Conservation (phyloP, 2,888 invertebrate genomes). For the Ornithoptera alexandrae region DNA sequence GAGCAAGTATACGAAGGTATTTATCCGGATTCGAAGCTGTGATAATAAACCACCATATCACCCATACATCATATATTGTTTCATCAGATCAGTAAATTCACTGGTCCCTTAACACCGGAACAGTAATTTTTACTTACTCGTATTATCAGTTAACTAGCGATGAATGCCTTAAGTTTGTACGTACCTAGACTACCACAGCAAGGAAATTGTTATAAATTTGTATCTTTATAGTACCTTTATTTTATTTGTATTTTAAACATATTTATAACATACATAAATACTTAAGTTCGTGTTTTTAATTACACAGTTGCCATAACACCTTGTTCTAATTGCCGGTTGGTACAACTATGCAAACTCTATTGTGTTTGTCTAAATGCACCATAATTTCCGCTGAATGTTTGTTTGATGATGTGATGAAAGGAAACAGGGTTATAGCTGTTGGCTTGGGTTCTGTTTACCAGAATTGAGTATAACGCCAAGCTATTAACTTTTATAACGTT, state of each 20-base stretch:
- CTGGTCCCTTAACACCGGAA: too few species aligned
- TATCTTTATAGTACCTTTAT: neutral
- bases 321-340: neutral
- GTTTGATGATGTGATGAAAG: conserved; percentile 7
- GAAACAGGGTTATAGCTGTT: neutral
- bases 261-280: neutral
- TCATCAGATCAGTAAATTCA: too few species aligned
- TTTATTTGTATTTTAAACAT: neutral
- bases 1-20: too few species aligned
- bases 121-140: too few species aligned
- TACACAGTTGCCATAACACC: neutral
- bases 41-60: too few species aligned
- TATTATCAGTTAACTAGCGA: too few species aligned
- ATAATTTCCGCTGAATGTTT: conserved; percentile 4
- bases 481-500: conserved; percentile 1
- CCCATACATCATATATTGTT: too few species aligned
- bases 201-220: too few species aligned
- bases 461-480: neutral
- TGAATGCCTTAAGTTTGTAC: too few species aligned
- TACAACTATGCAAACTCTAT: neutral
- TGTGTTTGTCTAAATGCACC: neutral
- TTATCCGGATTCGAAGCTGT: too few species aligned
- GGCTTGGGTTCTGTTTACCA: neutral
- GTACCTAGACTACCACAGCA: too few species aligned
- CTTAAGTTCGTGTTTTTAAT: neutral